Evolutionary conservation across 2,113 vertebrate species (phyloP).

Genomic region (Marcusenius ussheri): DNA sequence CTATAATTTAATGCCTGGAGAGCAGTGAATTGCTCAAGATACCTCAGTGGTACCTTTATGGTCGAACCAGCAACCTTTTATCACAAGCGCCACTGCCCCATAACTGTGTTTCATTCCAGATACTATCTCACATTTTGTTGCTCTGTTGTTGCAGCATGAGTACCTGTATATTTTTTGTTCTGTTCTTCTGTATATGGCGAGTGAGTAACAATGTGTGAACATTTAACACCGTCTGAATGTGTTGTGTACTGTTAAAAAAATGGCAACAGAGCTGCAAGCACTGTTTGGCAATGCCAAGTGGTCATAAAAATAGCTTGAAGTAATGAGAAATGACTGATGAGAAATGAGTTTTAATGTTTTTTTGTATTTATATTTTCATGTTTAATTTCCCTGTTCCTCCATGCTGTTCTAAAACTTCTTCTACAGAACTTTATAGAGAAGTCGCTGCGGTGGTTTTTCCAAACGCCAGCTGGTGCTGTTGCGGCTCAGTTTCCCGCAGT

Average conservation of each 20-base stretch:
- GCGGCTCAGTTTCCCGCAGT: not conserved
- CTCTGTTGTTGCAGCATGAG: not conserved
- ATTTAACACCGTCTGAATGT: not conserved
- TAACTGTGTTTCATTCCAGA: not conserved
- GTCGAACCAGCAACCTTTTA: too few relatives aligned
- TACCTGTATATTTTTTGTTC: not conserved
- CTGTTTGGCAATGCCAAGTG: not conserved
- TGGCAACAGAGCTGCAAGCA: not conserved
- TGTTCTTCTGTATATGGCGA: not conserved
- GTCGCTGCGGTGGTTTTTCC: not conserved
- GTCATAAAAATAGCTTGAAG: not conserved
- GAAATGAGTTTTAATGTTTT: not conserved
- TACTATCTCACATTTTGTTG: not conserved
- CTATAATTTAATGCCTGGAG: too few relatives aligned
- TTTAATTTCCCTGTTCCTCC: not conserved
- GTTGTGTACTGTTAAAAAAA: not conserved
- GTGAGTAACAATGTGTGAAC: not conserved
- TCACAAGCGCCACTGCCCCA: too few relatives aligned
- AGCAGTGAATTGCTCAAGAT: too few relatives aligned
- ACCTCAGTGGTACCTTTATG: too few relatives aligned
- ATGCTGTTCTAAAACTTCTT: not conserved
- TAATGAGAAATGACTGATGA: not conserved
- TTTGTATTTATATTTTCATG: not conserved
- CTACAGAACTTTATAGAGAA: not conserved
- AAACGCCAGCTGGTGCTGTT: not conserved